A percentile compares a stretch with the other conserved stretches of the same genome.
Conservation (phyloP, 2,113 vertebrate species). For the Emydura subglobosa region DNA sequence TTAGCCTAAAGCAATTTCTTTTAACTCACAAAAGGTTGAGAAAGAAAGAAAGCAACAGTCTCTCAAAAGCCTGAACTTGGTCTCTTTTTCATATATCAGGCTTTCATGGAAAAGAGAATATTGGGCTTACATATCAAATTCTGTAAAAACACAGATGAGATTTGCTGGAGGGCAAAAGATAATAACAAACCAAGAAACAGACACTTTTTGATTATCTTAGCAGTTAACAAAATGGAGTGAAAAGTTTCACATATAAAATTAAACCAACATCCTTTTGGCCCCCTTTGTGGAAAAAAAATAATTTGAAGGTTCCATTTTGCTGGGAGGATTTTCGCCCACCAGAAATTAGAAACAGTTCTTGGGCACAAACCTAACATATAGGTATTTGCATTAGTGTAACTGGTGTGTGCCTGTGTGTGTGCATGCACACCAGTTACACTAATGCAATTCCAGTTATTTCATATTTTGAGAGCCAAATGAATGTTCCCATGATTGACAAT, state of each 20-base stretch:
- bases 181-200: background rate
- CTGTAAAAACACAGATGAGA: background rate
- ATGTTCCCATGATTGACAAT: background rate
- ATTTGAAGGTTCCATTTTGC: background rate
- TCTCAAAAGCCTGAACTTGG: constrained; percentile 19
- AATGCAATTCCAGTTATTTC: background rate
- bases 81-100: constrained; percentile 31
- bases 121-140: background rate
- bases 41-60: constrained; percentile 12
- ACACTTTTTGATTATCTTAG: background rate
- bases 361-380: background rate
- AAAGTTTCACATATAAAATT: background rate
- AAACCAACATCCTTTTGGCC: background rate
- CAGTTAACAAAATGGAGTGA: background rate
- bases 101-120: constrained; percentile 13
- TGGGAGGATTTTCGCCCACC: background rate
- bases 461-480: background rate
- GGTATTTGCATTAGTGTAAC: too few species aligned
- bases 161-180: background rate
- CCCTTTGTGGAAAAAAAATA: background rate
- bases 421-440: background rate
- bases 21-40: background rate
- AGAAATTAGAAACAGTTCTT: background rate
- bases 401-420: background rate
- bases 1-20: constrained; percentile 20